These are phyloP conservation scores for Nematolebias whitei DNA, from an alignment of 2,113 vertebrate species.

Conservation along the genomic window DNA sequence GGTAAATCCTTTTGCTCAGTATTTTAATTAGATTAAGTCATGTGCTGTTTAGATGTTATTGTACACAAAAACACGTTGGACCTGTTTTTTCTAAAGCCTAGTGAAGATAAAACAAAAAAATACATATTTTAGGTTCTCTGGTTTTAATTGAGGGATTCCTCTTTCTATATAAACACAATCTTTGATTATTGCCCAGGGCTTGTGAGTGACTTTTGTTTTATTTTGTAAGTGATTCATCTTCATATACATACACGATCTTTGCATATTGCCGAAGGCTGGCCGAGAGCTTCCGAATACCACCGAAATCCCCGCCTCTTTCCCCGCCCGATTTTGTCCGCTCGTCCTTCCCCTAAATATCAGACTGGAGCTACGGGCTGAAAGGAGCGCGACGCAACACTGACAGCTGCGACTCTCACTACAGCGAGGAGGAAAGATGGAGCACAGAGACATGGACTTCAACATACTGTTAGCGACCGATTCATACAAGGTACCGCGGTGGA, in stretches of 20 bases:
- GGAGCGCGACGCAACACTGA: conserved; percentile 70
- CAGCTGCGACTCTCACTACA: conserved; percentile 67
- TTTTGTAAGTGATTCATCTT: conserved; percentile 8
- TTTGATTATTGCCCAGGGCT: conserved; percentile 16
- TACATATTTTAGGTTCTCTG: neutral
- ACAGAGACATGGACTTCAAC: conserved; percentile 86
- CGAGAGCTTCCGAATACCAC: neutral
- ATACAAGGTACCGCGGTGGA: conserved; percentile 85
- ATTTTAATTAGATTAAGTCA: too few species aligned
- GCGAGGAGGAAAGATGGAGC: conserved; percentile 86
- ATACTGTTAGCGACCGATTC: conserved; percentile 92
- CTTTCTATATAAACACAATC: neutral
- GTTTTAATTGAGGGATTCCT: neutral
- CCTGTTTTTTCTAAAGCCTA: too few species aligned
- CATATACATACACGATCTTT: conserved; percentile 5
- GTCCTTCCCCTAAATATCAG: conserved; percentile 55
- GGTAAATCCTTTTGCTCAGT: too few species aligned
- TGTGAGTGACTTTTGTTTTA: too few species aligned
- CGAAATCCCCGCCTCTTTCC: conserved; percentile 38
- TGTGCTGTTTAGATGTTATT: too few species aligned
- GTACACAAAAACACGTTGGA: too few species aligned
- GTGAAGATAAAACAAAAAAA: neutral
- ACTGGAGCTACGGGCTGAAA: conserved; percentile 60
- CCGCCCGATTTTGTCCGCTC: conserved; percentile 20
- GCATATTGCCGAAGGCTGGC: conserved; percentile 10